phyloP scores from a whole-genome alignment of 2,797 vertebrate genomes.

The Catharus ustulatus region DNA sequence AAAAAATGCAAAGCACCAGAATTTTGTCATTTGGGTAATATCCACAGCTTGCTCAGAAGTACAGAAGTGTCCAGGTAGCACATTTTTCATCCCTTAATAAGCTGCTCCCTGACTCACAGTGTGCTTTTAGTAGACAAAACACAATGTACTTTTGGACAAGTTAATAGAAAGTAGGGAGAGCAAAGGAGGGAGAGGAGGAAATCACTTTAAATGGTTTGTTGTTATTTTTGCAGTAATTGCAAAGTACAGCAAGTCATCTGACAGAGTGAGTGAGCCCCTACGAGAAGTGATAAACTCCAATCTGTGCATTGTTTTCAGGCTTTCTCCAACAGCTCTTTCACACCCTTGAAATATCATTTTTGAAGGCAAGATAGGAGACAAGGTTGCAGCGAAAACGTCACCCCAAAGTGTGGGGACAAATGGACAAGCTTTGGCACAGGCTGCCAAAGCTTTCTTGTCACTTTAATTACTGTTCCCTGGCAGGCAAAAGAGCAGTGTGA shows the following conservation, averaged over 20 bases:
- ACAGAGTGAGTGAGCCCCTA: constrained; percentile 47
- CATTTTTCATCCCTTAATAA: constrained; percentile 20
- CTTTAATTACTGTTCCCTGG: constrained; percentile 56
- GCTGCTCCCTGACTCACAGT: background rate
- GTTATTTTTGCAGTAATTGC: constrained; percentile 67
- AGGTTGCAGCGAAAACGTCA: constrained; percentile 33
- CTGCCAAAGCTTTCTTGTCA: constrained; percentile 59
- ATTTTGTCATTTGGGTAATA: background rate
- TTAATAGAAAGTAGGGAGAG: background rate
- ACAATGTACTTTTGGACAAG: background rate
- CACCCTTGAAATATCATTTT: constrained; percentile 67
- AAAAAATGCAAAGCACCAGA: background rate
- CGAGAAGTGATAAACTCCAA: constrained; percentile 6
- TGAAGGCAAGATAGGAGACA: constrained; percentile 59
- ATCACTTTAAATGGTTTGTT: constrained; percentile 54
- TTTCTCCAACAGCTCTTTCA: constrained; percentile 62
- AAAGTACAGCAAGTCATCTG: constrained; percentile 63
- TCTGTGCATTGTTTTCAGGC: constrained; percentile 50
- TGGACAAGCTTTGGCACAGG: constrained; percentile 34
- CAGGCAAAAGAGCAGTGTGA: constrained; percentile 60
- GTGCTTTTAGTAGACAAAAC: background rate
- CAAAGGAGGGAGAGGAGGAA: background rate
- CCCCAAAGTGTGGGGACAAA: constrained; percentile 59
- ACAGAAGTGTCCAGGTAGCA: background rate
- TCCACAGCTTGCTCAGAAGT: background rate